A percentile compares a stretch with the other conserved stretches of the same genome.
phyloP scores from a whole-genome alignment of 1,140 invertebrate species.

The Leptinotarsa undecemlineata region DNA sequence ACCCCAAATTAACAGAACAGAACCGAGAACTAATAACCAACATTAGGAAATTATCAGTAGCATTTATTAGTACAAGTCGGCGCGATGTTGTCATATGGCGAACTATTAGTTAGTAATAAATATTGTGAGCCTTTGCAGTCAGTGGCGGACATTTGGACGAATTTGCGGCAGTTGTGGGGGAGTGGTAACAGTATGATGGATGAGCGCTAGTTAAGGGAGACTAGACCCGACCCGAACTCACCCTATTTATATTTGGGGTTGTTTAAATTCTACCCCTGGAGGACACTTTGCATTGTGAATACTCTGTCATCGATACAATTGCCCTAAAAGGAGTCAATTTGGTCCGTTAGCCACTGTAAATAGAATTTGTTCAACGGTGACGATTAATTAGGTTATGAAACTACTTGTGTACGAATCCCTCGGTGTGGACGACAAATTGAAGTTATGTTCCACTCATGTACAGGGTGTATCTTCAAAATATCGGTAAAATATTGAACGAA shows the following conservation, averaged over 20 bases:
- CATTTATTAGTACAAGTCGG: slow-evolving; percentile 31
- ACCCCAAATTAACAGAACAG: slow-evolving; percentile 10
- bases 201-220: slow-evolving; percentile 33
- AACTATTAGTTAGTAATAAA: slow-evolving; percentile 32
- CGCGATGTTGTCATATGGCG: slow-evolving; percentile 39
- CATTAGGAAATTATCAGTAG: slow-evolving; percentile 29
- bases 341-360: slow-evolving; percentile 25
- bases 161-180: slow-evolving; percentile 41
- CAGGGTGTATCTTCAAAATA: not conserved
- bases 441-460: not conserved
- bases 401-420: not conserved
- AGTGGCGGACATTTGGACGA: slow-evolving; percentile 31
- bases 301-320: slow-evolving; percentile 34
- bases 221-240: slow-evolving; percentile 26
- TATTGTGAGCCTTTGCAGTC: slow-evolving; percentile 10
- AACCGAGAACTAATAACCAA: slow-evolving; percentile 28
- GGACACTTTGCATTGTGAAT: slow-evolving; percentile 30
- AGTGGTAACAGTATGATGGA: slow-evolving; percentile 40
- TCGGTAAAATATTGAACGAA: too few relatives aligned
- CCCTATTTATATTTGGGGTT: slow-evolving; percentile 31
- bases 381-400: slow-evolving; percentile 5
- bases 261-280: slow-evolving; percentile 30
- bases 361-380: slow-evolving; percentile 26
- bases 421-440: not conserved
- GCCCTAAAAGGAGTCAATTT: slow-evolving; percentile 30